Evolutionary conservation across 92 coral and sea anemone species (phyloP), one percentile per base, ranked within the genome.

Genomic region (Heteractis magnifica): DNA sequence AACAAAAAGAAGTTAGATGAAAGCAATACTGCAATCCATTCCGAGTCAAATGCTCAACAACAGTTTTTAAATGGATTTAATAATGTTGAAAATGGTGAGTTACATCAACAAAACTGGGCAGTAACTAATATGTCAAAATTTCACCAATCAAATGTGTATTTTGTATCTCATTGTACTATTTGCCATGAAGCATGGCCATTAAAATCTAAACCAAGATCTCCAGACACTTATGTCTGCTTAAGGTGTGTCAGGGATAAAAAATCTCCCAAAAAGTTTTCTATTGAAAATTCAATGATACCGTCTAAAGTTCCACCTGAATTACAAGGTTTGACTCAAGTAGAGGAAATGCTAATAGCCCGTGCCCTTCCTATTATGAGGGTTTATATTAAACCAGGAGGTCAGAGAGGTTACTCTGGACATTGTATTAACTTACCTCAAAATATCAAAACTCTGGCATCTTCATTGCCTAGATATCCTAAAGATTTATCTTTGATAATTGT

Each of bases 101-200:
- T 91, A 26, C 89, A 88, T 76, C 79, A 91, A 52, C 87, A 86
- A 78, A 60, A 23, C 79, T 86, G 88, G 93, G 90, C 90, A 86
- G 86, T 77, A 90, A 48, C 81, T 56, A 89, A 85, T 82, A 84
- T 86, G 87, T 56, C 82, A 53, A 78, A 89, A 70, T 89, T 89
- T 86, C 92, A 86, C 86, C 82, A 89, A 82, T 91, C 92, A 71
- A 72, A 79, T 44, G 75, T 88, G 80, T 89, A 52, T 86, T 19
- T 50, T 21, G 74, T 79, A 53, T 59, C 34, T 83, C 92, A 88
- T 55, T 85, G 94, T 78, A 85, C 83, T 51, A 64, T 88, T 41
- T 88, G 91, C 55, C 51, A 26, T 26, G 26, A 26, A 26, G 26
- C 26, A 26, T 26, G 26, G 26, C 26, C 26, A 26, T 26, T 26